Evolutionary conservation across 1,140 invertebrate species (phyloP).

Genomic region (Aleiodes sp.): DNA sequence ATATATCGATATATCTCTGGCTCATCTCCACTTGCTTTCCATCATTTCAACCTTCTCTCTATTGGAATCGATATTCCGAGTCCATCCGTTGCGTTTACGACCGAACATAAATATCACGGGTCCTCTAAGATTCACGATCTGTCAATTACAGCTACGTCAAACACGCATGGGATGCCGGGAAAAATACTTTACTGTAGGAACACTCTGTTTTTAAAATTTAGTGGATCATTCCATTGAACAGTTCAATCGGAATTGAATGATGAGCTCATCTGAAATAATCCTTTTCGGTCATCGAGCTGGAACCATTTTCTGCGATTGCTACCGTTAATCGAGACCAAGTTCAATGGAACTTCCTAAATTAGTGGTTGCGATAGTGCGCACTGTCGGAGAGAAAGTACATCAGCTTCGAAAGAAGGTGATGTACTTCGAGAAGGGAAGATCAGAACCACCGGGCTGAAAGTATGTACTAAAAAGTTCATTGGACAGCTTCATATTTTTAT

Average conservation of each 20-base stretch:
- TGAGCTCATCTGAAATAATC: not conserved
- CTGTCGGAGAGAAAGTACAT: no score
- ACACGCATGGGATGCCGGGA: not conserved
- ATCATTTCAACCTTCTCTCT: not conserved
- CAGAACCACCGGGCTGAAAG: not conserved
- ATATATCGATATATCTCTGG: no score
- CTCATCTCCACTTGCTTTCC: not conserved
- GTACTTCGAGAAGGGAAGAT: not conserved
- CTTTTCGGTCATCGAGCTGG: not conserved
- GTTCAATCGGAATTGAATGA: no score
- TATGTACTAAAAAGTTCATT: not conserved
- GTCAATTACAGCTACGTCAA: not conserved
- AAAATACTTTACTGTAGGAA: no score
- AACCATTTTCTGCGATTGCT: constrained; percentile 8
- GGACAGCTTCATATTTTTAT: not conserved
- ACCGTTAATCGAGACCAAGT: constrained; percentile 25
- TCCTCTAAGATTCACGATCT: constrained; percentile 1
- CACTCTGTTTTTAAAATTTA: no score
- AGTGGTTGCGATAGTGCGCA: no score
- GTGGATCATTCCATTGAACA: not conserved
- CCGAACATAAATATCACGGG: constrained; percentile 17
- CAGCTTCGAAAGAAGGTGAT: no score
- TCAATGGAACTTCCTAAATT: constrained; percentile 21
- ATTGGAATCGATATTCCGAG: constrained; percentile 19
- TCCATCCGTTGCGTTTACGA: constrained; percentile 25